A percentile compares a stretch with the other conserved stretches of the same genome.
Conservation (phyloP, 2,113 vertebrate species). For the western clawed frog (Xenopus tropicalis) region DNA sequence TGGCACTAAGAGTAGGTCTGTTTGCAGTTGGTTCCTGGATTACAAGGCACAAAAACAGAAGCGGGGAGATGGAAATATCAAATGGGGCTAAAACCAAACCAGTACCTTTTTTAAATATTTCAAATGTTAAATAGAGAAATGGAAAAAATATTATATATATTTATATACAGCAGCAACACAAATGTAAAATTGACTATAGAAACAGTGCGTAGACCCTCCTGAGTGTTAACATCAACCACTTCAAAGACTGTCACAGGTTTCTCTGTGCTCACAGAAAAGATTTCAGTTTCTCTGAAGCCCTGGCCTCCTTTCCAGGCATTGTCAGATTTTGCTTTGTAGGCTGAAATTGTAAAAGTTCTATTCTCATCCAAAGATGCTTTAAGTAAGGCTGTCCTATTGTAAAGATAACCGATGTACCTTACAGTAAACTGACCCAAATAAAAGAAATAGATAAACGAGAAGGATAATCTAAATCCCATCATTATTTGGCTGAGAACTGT, state of each 20-base stretch:
- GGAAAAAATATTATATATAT: slow-evolving; percentile 58
- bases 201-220: slow-evolving; percentile 93
- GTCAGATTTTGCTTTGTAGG: slow-evolving; percentile 73
- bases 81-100: slow-evolving; percentile 68
- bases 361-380: slow-evolving; percentile 58
- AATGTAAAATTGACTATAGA: slow-evolving; percentile 80
- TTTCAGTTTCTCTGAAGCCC: slow-evolving; percentile 64
- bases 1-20: slow-evolving; percentile 59
- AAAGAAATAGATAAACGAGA: slow-evolving; percentile 47
- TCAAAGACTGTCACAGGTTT: slow-evolving; percentile 65
- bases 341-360: slow-evolving; percentile 66
- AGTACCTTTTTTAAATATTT: slow-evolving; percentile 79
- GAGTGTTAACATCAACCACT: slow-evolving; percentile 73
- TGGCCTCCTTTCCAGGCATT: slow-evolving; percentile 63
- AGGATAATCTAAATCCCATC: slow-evolving; percentile 82
- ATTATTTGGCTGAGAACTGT: slow-evolving; percentile 81
- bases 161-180: slow-evolving; percentile 86
- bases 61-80: slow-evolving; percentile 67
- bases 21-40: slow-evolving; percentile 70
- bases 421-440: slow-evolving; percentile 57
- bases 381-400: slow-evolving; percentile 62
- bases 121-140: slow-evolving; percentile 74
- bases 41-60: slow-evolving; percentile 82
- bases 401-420: slow-evolving; percentile 67
- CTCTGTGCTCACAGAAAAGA: slow-evolving; percentile 71